Base-by-base conservation (phyloP, 2,888 invertebrate species). In the Cephonodes hylas region DNA sequence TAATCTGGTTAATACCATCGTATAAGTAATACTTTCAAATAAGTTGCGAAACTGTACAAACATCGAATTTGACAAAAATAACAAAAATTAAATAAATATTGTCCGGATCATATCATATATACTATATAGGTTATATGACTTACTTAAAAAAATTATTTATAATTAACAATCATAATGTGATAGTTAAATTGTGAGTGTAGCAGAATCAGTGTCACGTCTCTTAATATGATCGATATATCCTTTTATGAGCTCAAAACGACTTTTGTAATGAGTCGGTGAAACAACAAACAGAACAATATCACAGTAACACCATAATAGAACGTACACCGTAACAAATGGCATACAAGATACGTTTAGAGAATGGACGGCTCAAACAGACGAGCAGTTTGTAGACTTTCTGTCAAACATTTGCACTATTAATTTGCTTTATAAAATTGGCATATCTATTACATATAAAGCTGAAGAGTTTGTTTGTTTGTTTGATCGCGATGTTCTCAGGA, bases 311-410 rank as follows among this genome's bases (percentile, higher is more conserved):
- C 58, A 64, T 66, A 72, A 72, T 67, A 60, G 61, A 61, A 68
- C 66, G 67, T 68, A 66, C 67, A 66, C 71, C 66, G 64, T 65
- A 64, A 70, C 68, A 64, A 73, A 66, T 69, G 66, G 59, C 53
- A 61, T 60, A 64, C 62, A 65, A 65, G 62, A 68, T 60, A 63
- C 58, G 48, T 61, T 61, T 64, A 22, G 58, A 63, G 62, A 59
- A 46, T 31, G 57, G 27, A 57, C 15, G 48, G 45, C 53, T 13
- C 7, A 23, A 22, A 38, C 45, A 68, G 23, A 66, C 61, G 20
- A 46, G 46, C 23, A 38, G 38, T 13, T 8, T 1, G 4, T 5
- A 23, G 23, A 13, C n/a, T 13, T n/a, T 23, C n/a, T 46, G 1
- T n/a, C 23, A 46, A 45, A 46, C 23, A 23, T 23, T 13, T 45